Evolutionary conservation across 2,113 vertebrate genomes (phyloP).

Genomic region (Empidonax traillii): DNA sequence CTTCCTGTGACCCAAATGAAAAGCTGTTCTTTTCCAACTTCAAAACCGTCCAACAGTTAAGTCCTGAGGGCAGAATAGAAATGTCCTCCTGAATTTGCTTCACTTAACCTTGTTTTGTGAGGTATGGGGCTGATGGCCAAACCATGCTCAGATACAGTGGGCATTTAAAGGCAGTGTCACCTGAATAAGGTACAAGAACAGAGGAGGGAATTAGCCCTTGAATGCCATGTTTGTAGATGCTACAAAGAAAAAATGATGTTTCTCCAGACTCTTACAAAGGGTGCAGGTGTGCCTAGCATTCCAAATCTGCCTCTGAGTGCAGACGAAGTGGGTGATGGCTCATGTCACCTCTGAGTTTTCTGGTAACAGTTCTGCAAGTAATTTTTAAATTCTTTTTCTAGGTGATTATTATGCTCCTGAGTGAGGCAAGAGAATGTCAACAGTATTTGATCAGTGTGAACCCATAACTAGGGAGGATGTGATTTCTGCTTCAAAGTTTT

Average conservation of each 20-base stretch:
- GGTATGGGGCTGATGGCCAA: neutral
- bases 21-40: neutral
- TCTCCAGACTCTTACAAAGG: neutral
- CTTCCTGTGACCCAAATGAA: neutral
- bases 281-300: neutral
- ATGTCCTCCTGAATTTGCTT: neutral
- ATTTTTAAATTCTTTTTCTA: neutral
- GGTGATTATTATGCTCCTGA: neutral
- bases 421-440: neutral
- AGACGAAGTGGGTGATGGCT: neutral
- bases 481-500: neutral
- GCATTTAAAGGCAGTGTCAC: neutral
- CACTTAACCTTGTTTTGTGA: conserved; percentile 10
- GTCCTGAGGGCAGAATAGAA: neutral
- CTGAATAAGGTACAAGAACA: neutral
- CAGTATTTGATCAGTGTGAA: neutral
- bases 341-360: neutral
- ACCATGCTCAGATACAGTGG: neutral
- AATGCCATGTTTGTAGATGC: neutral
- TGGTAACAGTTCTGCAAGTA: neutral
- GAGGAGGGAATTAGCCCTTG: neutral
- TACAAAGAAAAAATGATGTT: neutral
- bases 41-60: neutral
- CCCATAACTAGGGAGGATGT: neutral
- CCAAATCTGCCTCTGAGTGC: neutral